These are phyloP conservation scores for Sturnus vulgaris DNA, from an alignment of 2,113 vertebrate genomes.

Conservation along the genomic window DNA sequence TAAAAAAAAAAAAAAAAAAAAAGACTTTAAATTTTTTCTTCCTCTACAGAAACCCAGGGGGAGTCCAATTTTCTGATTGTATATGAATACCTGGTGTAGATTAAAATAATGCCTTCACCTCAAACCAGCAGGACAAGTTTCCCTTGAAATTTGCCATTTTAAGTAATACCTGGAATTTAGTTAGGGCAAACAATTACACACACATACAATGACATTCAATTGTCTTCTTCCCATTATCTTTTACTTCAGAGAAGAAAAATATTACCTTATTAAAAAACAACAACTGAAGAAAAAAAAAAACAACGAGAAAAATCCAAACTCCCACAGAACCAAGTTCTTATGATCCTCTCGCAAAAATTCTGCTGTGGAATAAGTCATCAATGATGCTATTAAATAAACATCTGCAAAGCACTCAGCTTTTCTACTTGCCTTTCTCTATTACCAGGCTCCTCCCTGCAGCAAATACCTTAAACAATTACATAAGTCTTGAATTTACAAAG, in stretches of 20 bases:
- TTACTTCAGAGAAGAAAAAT: neutral
- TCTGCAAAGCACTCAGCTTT: neutral
- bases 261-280: neutral
- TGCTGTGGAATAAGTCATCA: neutral
- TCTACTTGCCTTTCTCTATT: neutral
- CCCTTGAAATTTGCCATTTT: neutral
- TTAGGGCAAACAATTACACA: neutral
- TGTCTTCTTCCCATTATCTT: neutral
- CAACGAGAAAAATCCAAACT: rapidly evolving
- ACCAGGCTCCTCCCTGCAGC: neutral
- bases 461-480: neutral
- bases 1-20: neutral
- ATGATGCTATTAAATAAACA: neutral
- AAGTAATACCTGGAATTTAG: neutral
- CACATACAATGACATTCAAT: neutral
- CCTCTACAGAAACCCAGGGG: neutral
- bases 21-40: too few species aligned
- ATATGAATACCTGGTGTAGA: neutral
- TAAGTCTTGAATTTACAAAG: neutral
- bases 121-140: neutral
- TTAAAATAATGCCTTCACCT: neutral
- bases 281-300: neutral
- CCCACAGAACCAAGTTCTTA: neutral
- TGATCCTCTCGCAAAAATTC: neutral
- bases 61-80: neutral